Evolutionary conservation across 2,888 invertebrate genomes (phyloP), one percentile per base, ranked within the genome.

Genomic region (Scaptodrosophila latifasciaeformis): DNA sequence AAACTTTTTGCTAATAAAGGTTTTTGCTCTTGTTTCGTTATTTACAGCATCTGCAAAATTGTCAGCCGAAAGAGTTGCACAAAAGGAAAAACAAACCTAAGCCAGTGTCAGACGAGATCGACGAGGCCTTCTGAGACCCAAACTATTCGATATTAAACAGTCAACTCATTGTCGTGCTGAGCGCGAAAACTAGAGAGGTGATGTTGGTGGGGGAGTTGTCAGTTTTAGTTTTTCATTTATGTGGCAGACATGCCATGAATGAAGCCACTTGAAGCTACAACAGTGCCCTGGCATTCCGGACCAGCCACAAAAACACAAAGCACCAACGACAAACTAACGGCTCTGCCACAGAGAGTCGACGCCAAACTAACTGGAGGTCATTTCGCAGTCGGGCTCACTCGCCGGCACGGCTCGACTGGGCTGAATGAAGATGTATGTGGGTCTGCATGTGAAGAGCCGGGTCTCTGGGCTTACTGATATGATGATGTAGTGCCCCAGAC

Each of bases 91-190:
- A n/a, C n/a, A n/a, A n/a, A n/a, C n/a, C n/a, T n/a, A n/a, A n/a
- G n/a, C n/a, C n/a, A n/a, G n/a, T n/a, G n/a, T n/a, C n/a, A n/a
- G n/a, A n/a, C n/a, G n/a, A n/a, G n/a, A n/a, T n/a, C n/a, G n/a
- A n/a, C n/a, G n/a, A n/a, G n/a, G n/a, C n/a, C n/a, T n/a, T n/a
- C n/a, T n/a, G n/a, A n/a, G n/a, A n/a, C n/a, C n/a, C n/a, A n/a
- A n/a, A n/a, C n/a, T n/a, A n/a, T n/a, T n/a, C 47, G 50, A 79
- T 66, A 72, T 71, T 76, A 79, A 76, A 79, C 72, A 79, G 72
- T 68, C 76, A 63, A 64, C 77, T 71, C 76, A 76, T 79, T 79
- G 72, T 72, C 72, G 79, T 68, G 60, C 48, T 61, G 58, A 67
- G 70, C 75, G 64, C n/a, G n/a, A n/a, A n/a, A n/a, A n/a, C n/a